phyloP scores from a whole-genome alignment of 2,797 vertebrate species.

The Pseudochaenichthys georgianus region DNA sequence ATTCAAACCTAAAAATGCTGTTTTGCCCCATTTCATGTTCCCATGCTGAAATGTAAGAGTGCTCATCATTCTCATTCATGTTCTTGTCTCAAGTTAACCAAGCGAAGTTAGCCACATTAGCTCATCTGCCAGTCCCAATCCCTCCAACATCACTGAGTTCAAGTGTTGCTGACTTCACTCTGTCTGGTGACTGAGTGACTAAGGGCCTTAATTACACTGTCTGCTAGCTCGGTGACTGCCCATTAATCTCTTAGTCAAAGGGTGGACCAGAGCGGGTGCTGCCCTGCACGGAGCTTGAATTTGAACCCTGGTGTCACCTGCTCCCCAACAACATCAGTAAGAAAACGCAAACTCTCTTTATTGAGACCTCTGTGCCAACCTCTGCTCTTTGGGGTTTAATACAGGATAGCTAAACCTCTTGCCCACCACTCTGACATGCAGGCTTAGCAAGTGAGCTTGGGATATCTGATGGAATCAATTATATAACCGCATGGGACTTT shows the following conservation, averaged over 20 bases:
- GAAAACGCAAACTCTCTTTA: constrained; percentile 18
- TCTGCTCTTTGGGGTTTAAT: constrained; percentile 17
- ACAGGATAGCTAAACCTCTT: constrained; percentile 21
- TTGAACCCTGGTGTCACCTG: constrained; percentile 24
- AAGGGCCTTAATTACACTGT: constrained; percentile 85
- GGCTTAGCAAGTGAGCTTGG: constrained; percentile 42
- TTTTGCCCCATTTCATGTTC: constrained; percentile 38
- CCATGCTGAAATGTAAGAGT: constrained; percentile 32
- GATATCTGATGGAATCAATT: constrained; percentile 74
- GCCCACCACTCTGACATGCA: constrained; percentile 24
- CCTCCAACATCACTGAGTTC: constrained; percentile 57
- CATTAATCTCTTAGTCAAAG: constrained; percentile 78
- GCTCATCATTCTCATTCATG: constrained; percentile 65
- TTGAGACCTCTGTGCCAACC: constrained; percentile 22
- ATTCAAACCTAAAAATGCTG: constrained; percentile 14
- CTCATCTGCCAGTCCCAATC: constrained; percentile 60
- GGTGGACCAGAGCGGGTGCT: constrained; percentile 58
- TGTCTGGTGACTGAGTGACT: constrained; percentile 81
- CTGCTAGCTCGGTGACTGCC: constrained; percentile 78
- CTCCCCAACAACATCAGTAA: constrained; percentile 29
- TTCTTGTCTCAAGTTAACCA: constrained; percentile 54
- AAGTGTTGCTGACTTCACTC: constrained; percentile 79
- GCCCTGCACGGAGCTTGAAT: constrained; percentile 27
- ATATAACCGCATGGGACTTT: constrained; percentile 63
- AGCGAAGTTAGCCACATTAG: constrained; percentile 59